Evolutionary conservation across 2,888 invertebrate genomes (phyloP).

Genomic region (Chaetoderma sp.): DNA sequence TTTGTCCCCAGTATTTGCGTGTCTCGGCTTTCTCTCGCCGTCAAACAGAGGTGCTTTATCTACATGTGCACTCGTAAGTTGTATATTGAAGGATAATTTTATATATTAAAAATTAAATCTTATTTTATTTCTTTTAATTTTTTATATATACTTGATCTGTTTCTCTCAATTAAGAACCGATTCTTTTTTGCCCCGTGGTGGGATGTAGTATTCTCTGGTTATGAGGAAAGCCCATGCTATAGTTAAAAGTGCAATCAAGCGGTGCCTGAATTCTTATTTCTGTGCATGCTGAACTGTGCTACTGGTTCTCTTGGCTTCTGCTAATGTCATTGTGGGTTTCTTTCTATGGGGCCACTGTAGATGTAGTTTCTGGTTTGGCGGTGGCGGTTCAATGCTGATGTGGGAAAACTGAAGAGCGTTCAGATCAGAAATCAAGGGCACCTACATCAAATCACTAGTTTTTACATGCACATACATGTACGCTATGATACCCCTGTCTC

Average conservation of each 20-base stretch:
- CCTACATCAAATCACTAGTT: too few relatives aligned
- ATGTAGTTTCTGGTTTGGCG: too few relatives aligned
- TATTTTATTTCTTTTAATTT: neutral
- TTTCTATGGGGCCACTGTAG: too few relatives aligned
- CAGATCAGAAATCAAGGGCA: too few relatives aligned
- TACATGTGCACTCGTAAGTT: slow-evolving; percentile 89
- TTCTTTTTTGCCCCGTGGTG: neutral
- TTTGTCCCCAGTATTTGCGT: slow-evolving; percentile 87
- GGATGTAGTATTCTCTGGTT: neutral
- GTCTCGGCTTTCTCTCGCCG: slow-evolving; percentile 97
- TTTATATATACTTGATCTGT: neutral
- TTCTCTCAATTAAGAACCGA: too few relatives aligned
- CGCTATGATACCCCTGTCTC: too few relatives aligned
- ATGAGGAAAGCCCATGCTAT: neutral
- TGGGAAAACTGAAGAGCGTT: too few relatives aligned
- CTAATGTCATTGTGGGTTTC: too few relatives aligned
- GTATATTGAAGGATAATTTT: neutral
- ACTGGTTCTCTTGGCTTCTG: too few relatives aligned
- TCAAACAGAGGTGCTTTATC: slow-evolving; percentile 98
- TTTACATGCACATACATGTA: too few relatives aligned
- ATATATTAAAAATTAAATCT: neutral
- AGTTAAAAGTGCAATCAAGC: neutral
- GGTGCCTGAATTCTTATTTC: slow-evolving; percentile 14
- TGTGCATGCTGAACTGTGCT: too few relatives aligned
- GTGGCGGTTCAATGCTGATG: too few relatives aligned